Percentiles rank a stretch among this genome's conserved stretches.
These are phyloP conservation scores for Gallinago media DNA, from an alignment of 2,113 vertebrate genomes.

Conservation along the genomic window DNA sequence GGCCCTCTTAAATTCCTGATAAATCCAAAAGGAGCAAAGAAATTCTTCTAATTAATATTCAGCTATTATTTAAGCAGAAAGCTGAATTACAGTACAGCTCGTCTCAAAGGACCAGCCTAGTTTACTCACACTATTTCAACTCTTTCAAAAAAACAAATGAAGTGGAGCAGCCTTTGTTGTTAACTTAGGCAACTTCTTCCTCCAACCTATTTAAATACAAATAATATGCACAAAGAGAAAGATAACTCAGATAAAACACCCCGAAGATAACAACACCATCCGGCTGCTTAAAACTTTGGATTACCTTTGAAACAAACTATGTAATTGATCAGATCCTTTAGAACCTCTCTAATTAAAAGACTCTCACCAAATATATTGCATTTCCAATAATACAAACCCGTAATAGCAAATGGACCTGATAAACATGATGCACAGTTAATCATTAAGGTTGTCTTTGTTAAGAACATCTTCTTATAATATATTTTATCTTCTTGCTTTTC, in stretches of 20 bases:
- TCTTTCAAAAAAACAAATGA: neutral
- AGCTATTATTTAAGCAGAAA: constrained; percentile 8
- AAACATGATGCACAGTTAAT: neutral
- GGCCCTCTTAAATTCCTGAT: neutral
- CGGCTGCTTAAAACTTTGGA: neutral
- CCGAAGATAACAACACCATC: neutral
- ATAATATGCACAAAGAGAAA: neutral
- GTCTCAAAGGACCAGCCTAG: neutral
- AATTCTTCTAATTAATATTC: constrained; percentile 11
- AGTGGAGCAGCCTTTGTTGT: neutral
- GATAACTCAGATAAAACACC: neutral
- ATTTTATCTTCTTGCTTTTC: neutral
- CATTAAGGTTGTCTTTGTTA: neutral
- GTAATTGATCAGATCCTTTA: neutral
- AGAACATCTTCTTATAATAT: neutral
- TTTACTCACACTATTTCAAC: neutral
- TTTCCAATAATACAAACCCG: neutral
- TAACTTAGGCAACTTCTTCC: neutral
- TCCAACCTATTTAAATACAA: constrained; percentile 1
- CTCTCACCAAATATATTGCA: neutral
- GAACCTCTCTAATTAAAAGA: constrained; percentile 13
- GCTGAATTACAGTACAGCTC: neutral
- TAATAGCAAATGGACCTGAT: neutral
- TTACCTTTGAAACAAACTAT: constrained; percentile 12
- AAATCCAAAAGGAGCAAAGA: neutral